phyloP scores from a whole-genome alignment of 2,888 invertebrate genomes.

The Strigamia crassipes region DNA sequence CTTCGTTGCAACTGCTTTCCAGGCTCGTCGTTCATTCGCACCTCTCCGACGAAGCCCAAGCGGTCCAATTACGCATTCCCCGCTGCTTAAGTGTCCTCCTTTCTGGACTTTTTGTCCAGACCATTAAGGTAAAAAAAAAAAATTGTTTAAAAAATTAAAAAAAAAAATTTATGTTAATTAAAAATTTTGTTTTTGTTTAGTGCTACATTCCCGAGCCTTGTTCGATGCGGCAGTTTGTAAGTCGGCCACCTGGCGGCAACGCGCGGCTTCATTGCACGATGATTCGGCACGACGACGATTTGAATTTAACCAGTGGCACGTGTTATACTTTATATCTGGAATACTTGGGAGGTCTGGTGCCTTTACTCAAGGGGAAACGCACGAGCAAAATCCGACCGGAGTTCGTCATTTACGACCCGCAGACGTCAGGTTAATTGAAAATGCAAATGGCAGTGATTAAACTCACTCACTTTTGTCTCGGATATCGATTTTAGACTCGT shows the following conservation, averaged over 20 bases:
- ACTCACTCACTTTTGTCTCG: not conserved
- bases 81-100: constrained; percentile 81
- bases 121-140: constrained; percentile 79
- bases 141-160: not conserved
- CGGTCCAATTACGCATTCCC: constrained; percentile 82
- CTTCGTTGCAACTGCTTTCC: constrained; percentile 86
- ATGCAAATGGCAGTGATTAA: constrained; percentile 15
- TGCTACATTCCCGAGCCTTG: constrained; percentile 92
- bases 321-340: constrained; percentile 76
- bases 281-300: constrained; percentile 88
- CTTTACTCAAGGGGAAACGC: constrained; percentile 90
- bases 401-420: constrained; percentile 95
- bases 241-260: constrained; percentile 81
- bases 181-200: constrained; percentile 63
- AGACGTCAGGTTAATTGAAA: constrained; percentile 57
- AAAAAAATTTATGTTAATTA: not conserved
- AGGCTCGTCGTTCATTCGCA: constrained; percentile 65
- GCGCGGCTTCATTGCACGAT: constrained; percentile 96
- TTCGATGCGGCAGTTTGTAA: constrained; percentile 88
- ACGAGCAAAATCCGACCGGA: constrained; percentile 97
- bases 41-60: constrained; percentile 69
- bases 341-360: constrained; percentile 94
- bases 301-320: constrained; percentile 59
- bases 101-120: constrained; percentile 86
- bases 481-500: constrained; percentile 25